Evolutionary conservation across 2,797 vertebrate species (phyloP), one percentile per base, ranked within the genome.

Genomic region (Channa striata): DNA sequence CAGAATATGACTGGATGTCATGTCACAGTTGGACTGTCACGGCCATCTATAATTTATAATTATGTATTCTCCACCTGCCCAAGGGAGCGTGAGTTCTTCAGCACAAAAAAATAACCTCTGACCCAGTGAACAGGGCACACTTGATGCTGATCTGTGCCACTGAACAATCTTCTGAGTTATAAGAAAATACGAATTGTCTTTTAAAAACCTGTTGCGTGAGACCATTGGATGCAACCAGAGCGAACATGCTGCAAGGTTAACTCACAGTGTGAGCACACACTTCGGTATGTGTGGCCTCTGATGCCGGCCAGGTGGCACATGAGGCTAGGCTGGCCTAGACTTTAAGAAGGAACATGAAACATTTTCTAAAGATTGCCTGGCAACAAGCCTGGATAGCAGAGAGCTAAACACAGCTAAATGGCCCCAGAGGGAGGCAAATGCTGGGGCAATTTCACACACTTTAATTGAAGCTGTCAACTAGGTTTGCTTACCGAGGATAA

Each of bases 391-490:
- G 53, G 74, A 59, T 68, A 60, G 20, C 66, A 80, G 69, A 72
- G 63, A 86, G 82, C 87, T 86, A 86, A 89, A 85, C 72, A 70
- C 72, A 72, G 76, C 78, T 86, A 84, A 87, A 87, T 59, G 74
- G 82, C 70, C 85, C 83, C 74, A 82, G 50, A 85, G 85, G 86
- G 75, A 85, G 70, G 78, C 50, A 42, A 68, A 84, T 83, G 81
- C 82, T 84, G 76, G 77, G 79, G 54, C 57, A 20, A 74, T 86
- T 90, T 87, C 78, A 83, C 72, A 77, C 53, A 69, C 61, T 88
- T 87, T 82, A 88, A 86, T 72, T 82, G 77, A 79, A 81, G 78
- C 65, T 56, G 78, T 81, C 77, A 73, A 72, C 48, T 36, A 49
- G 56, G n/a, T 77, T 85, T 82, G 82, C 75, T 82, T 83, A 72